These are phyloP conservation scores for Pyrgus malvae DNA, from an alignment of 2,888 invertebrate genomes.

Conservation along the genomic window DNA sequence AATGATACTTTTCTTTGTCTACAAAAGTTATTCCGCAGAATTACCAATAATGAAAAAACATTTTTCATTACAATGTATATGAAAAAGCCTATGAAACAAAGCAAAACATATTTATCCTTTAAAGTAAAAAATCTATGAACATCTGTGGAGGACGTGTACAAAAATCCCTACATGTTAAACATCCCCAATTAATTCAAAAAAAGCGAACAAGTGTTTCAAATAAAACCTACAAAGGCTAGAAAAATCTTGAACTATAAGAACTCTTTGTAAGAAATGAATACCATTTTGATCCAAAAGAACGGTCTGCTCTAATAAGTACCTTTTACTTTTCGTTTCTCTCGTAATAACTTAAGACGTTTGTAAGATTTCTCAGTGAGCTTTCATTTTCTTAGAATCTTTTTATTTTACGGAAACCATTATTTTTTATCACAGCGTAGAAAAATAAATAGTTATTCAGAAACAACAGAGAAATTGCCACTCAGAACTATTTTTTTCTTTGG, in stretches of 20 bases:
- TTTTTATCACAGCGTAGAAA: not conserved
- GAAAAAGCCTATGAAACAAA: too few relatives aligned
- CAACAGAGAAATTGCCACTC: too few relatives aligned
- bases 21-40: too few relatives aligned
- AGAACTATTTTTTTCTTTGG: too few relatives aligned
- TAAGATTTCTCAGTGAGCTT: not conserved
- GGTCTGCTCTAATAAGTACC: not conserved
- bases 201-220: not conserved
- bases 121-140: too few relatives aligned
- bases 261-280: constrained; percentile 3
- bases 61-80: too few relatives aligned
- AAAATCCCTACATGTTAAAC: too few relatives aligned
- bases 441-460: not conserved
- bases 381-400: not conserved
- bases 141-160: too few relatives aligned
- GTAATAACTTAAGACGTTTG: not conserved
- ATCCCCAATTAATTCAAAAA: not conserved
- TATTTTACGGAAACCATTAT: not conserved
- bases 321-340: not conserved
- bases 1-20: too few relatives aligned
- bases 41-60: too few relatives aligned
- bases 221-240: constrained; percentile 1
- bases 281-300: not conserved
- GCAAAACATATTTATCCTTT: too few relatives aligned
- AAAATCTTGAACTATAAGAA: constrained; percentile 1